Conservation (phyloP, 2,888 invertebrate species). For the Tinea pellionella region DNA sequence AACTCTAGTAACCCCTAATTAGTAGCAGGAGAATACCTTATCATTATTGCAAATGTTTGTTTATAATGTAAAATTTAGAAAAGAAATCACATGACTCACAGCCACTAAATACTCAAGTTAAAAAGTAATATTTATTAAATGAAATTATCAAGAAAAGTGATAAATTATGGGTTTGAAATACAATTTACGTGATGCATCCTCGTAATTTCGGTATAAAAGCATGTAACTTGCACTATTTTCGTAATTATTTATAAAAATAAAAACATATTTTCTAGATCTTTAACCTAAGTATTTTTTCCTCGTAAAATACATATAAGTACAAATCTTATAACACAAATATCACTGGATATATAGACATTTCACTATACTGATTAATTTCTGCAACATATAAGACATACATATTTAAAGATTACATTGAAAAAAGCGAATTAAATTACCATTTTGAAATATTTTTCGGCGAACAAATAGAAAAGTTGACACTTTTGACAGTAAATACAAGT, state of each 20-base stretch:
- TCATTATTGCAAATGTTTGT: too few species aligned
- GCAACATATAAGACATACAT: conserved; percentile 12
- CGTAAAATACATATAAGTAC: not conserved
- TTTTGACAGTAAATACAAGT: not conserved
- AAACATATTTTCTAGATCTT: conserved; percentile 20
- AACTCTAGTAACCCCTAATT: too few species aligned
- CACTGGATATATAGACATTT: not conserved
- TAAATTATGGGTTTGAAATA: not conserved
- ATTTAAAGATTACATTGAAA: conserved; percentile 33
- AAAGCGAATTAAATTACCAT: conserved; percentile 50
- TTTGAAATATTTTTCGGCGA: conserved; percentile 27
- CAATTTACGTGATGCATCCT: not conserved
- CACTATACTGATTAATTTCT: not conserved
- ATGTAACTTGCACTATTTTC: not conserved
- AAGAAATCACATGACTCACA: conserved; percentile 12
- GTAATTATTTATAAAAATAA: not conserved
- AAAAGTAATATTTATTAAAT: not conserved
- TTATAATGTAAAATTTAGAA: not conserved
- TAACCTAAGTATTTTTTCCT: conserved; percentile 17
- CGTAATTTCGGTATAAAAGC: not conserved
- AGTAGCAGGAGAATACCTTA: too few species aligned
- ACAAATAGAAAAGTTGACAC: not conserved
- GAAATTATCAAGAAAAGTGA: not conserved
- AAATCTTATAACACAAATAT: not conserved
- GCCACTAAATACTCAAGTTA: not conserved